A percentile compares a stretch with the other conserved stretches of the same genome.
Conservation (phyloP, 53 echinoderm and acorn worm genomes). For the Arbacia lixula region DNA sequence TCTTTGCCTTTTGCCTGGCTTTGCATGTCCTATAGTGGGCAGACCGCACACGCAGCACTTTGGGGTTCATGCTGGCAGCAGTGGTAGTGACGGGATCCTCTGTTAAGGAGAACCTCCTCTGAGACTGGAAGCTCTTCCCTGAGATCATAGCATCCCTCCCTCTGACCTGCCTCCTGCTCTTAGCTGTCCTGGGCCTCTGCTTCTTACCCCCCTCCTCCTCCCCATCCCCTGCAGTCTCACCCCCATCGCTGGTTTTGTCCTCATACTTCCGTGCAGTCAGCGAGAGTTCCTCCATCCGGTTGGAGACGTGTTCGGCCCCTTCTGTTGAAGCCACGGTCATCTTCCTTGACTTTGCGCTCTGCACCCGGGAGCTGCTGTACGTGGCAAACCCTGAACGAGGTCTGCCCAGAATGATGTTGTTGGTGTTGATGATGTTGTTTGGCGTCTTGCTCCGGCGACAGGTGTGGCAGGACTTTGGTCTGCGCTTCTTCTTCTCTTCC, state of each 20-base stretch:
- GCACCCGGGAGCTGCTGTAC: conserved; percentile 79
- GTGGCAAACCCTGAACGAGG: conserved; percentile 94
- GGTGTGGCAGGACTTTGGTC: conserved; percentile 85
- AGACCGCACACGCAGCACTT: conserved; percentile 61
- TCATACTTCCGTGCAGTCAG: conserved; percentile 58
- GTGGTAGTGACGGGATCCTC: conserved; percentile 76
- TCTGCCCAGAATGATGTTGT: conserved; percentile 80
- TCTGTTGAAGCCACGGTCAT: conserved; percentile 60
- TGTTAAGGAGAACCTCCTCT: conserved; percentile 85
- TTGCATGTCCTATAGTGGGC: conserved; percentile 61
- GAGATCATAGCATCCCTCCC: conserved; percentile 82
- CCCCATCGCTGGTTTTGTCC: conserved; percentile 16
- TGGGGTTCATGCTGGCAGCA: conserved; percentile 82
- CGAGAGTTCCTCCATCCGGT: conserved; percentile 64
- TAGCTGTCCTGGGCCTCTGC: conserved; percentile 57
- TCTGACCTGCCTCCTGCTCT: conserved; percentile 36
- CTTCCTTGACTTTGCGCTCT: conserved; percentile 54
- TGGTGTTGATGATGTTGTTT: conserved; percentile 75
- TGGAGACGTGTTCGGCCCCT: conserved; percentile 62
- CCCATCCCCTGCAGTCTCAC: conserved; percentile 6
- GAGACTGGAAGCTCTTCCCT: conserved; percentile 90
- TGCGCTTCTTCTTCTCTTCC: conserved; percentile 29
- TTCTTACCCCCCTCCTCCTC: conserved; percentile 23
- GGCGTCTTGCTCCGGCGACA: conserved; percentile 60
- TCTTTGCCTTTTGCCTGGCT: conserved; percentile 59